Percentiles rank a stretch among this genome's conserved stretches.
phyloP scores from a whole-genome alignment of 2,888 invertebrate species.

The Sphinx pinastri region DNA sequence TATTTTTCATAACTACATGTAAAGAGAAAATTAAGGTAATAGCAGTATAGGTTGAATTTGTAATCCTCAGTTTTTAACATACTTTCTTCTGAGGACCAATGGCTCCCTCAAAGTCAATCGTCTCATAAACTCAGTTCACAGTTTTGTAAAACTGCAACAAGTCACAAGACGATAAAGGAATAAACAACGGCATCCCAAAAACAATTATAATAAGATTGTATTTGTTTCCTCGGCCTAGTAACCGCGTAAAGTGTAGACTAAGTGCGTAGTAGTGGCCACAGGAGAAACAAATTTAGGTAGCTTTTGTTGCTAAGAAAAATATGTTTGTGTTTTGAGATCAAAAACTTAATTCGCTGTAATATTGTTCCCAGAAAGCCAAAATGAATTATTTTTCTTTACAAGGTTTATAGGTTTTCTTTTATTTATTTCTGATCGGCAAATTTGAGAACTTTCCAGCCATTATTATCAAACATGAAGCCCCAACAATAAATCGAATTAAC shows the following conservation, averaged over 20 bases:
- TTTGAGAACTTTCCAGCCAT: not conserved
- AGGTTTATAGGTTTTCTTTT: not conserved
- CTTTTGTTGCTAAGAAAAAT: not conserved
- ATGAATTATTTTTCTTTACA: not conserved
- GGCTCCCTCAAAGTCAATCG: no score
- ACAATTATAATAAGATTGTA: no score
- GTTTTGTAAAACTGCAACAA: no score
- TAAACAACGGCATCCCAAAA: no score
- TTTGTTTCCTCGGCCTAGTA: no score
- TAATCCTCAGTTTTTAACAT: not conserved
- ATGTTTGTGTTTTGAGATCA: not conserved
- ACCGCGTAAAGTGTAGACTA: no score
- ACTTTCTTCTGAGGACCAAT: not conserved
- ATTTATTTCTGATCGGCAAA: not conserved
- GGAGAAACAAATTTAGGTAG: no score
- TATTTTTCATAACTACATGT: not conserved
- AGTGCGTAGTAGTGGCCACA: no score
- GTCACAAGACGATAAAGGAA: no score
- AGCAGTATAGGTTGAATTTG: not conserved
- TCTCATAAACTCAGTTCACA: no score
- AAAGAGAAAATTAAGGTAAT: not conserved
- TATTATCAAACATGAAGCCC: not conserved
- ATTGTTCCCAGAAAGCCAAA: not conserved
- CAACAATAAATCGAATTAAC: not conserved
- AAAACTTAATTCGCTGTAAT: not conserved